These are phyloP conservation scores for Bruchidius siliquastri DNA, from an alignment of 2,888 invertebrate species.

Conservation along the genomic window DNA sequence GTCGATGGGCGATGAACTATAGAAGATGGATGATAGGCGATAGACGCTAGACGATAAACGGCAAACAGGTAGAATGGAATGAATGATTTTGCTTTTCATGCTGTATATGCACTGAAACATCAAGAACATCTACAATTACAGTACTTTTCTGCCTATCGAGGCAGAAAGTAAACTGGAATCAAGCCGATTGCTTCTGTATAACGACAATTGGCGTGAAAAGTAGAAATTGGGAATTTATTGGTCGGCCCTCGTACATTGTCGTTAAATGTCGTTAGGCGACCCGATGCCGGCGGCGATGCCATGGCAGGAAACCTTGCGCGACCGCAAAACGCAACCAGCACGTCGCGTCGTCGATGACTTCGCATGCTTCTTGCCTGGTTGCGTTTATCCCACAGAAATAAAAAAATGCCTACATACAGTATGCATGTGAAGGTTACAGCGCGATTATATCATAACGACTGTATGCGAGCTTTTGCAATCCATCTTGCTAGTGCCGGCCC, in stretches of 20 bases:
- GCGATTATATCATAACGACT: neutral
- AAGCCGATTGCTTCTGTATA: too few species aligned
- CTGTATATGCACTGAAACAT: too few species aligned
- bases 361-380: neutral
- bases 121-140: too few species aligned
- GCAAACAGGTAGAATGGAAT: too few species aligned
- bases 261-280: neutral
- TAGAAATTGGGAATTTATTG: too few species aligned
- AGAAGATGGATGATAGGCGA: too few species aligned
- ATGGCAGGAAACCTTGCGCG: neutral
- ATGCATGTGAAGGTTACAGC: neutral
- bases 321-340: neutral
- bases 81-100: too few species aligned
- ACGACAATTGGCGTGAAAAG: too few species aligned
- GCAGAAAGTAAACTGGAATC: too few species aligned
- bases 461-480: neutral
- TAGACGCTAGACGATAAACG: too few species aligned
- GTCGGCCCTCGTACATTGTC: neutral
- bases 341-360: neutral
- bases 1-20: too few species aligned
- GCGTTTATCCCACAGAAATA: neutral
- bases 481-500: neutral
- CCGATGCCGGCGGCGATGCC: neutral
- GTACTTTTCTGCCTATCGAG: too few species aligned
- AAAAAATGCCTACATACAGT: neutral